Base-by-base conservation (phyloP, 2,113 vertebrate genomes). In the Poeciliopsis retropinna region DNA sequence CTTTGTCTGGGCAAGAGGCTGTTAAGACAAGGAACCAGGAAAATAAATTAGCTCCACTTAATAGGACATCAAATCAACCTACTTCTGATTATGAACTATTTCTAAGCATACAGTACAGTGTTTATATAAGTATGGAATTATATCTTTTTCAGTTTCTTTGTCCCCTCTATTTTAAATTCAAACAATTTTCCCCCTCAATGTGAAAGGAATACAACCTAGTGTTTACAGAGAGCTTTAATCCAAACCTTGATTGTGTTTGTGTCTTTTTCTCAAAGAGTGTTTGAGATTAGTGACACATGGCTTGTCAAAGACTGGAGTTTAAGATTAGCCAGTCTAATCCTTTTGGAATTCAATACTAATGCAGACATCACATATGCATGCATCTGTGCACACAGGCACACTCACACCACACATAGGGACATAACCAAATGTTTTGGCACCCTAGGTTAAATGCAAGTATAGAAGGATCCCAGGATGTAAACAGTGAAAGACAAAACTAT, bases 201-300 rank as follows among this genome's bases (percentile, higher is more conserved):
- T 72, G 64, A 29, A 67, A 81, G 62, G 75, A 90, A 76, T 68
- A 83, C 72, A 71, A 37, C 66, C 54, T 29, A 51, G 47, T 84
- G 64, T 76, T 73, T 73, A 29, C 47, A 57, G 37, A 81, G 63
- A 79, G 60, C 77, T 91, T 89, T 81, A 88, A 87, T 90, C 84
- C 84, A 74, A 82, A 80, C 83, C 75, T 73, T 86, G 86, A 84
- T 76, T 88, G 88, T 84, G 82, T 87, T 85, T 87, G 87, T 84
- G 78, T 85, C 76, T 86, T 82, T 87, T 89, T 85, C 83, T 89
- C 86, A 76, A 34, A 69, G 61, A 80, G 85, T 74, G 78, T 86
- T 74, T 82, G 78, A 92, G 90, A 91, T 93, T 93, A 93, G 92
- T 92, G 88, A 93, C 92, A 90, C 92, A 88, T 87, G 88, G 85